Percentiles rank a stretch among this genome's conserved stretches.
Conservation (phyloP, 1,140 invertebrate species). For the Pteromalus puparum region DNA sequence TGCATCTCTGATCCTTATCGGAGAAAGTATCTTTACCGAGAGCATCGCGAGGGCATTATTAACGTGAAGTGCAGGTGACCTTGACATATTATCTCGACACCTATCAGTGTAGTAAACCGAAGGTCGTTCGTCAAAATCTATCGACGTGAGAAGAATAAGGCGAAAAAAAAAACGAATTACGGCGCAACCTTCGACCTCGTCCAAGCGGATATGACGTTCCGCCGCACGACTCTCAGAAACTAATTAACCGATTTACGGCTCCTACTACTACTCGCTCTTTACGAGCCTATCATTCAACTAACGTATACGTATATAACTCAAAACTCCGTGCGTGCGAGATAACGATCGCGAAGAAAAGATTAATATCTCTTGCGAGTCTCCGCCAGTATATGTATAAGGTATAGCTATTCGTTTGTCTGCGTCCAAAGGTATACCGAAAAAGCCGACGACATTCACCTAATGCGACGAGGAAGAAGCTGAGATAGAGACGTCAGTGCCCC, state of each 20-base stretch:
- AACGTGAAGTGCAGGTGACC: no score
- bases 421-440: no score
- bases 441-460: no score
- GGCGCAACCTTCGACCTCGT: neutral
- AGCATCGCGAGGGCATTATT: no score
- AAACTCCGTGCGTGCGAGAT: neutral
- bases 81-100: no score
- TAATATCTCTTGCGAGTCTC: no score
- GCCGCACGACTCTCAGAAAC: neutral
- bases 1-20: no score
- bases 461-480: neutral
- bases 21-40: no score
- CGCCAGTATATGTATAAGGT: no score
- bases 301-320: no score
- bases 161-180: slow-evolving; percentile 13
- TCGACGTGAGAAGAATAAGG: neutral
- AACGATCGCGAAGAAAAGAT: neutral
- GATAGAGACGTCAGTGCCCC: neutral
- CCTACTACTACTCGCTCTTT: neutral
- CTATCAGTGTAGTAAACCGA: neutral
- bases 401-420: no score
- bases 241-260: slow-evolving; percentile 30
- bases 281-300: neutral
- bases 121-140: neutral
- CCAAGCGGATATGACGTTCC: slow-evolving; percentile 4